Percentiles rank a stretch among this genome's conserved stretches.
Conservation (phyloP, 2,888 invertebrate species). For the Rhagonycha fulva region DNA sequence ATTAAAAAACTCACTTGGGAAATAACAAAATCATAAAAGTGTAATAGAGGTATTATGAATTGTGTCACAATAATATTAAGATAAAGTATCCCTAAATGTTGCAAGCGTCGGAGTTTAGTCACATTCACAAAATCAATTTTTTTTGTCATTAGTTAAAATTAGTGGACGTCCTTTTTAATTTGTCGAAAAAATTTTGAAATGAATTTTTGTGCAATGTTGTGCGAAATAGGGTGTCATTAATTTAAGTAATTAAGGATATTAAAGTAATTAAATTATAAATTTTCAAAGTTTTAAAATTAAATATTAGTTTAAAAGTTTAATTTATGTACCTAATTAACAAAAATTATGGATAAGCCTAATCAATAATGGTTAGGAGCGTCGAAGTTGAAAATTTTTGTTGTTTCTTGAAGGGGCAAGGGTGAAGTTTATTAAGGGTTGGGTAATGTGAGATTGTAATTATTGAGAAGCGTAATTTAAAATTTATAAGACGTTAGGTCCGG, state of each 20-base stretch:
- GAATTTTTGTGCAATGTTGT: neutral
- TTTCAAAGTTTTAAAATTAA: neutral
- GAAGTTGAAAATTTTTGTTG: neutral
- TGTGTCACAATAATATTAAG: neutral
- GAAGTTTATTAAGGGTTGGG: neutral
- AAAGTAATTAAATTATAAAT: neutral
- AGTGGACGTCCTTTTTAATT: neutral
- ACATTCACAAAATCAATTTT: neutral
- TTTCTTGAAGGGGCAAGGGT: neutral
- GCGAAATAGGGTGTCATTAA: neutral
- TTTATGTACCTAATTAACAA: neutral
- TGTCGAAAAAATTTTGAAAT: neutral
- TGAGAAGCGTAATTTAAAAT: slow-evolving; percentile 18
- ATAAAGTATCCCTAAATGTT: neutral
- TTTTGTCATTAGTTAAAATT: neutral
- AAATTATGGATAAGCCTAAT: neutral
- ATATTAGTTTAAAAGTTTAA: neutral
- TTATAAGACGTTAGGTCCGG: slow-evolving; percentile 7
- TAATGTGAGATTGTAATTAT: neutral
- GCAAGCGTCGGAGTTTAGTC: neutral
- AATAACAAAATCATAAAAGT: neutral
- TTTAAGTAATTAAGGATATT: neutral
- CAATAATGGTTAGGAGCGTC: neutral
- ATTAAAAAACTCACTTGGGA: neutral
- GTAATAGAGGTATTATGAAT: neutral